phyloP scores from a whole-genome alignment of 2,888 invertebrate genomes.

The Sesia apiformis region DNA sequence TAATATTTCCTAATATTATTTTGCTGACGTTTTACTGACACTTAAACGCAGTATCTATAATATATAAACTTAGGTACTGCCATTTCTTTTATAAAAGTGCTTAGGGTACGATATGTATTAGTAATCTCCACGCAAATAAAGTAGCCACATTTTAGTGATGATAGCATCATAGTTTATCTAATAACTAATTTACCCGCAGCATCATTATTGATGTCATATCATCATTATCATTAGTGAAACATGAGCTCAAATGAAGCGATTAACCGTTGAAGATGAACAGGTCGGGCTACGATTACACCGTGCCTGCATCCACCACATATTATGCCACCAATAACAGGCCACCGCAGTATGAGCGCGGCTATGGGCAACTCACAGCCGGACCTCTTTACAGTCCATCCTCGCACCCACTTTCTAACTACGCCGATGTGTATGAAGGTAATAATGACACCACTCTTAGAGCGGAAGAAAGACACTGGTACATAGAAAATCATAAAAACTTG shows the following conservation, averaged over 20 bases:
- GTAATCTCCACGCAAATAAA: no score
- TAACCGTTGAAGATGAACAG: constrained; percentile 68
- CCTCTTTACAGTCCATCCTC: constrained; percentile 61
- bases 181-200: constrained; percentile 22
- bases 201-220: constrained; percentile 27
- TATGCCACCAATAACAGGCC: constrained; percentile 59
- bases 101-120: no score
- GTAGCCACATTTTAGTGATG: constrained; percentile 12
- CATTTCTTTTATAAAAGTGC: background rate
- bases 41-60: no score
- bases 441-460: constrained; percentile 69
- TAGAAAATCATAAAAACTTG: constrained; percentile 67
- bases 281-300: constrained; percentile 68
- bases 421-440: constrained; percentile 69
- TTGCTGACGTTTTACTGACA: no score
- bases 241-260: constrained; percentile 65
- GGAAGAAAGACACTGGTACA: constrained; percentile 69
- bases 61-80: background rate
- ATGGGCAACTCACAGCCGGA: constrained; percentile 54
- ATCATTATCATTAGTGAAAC: constrained; percentile 24
- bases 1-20: no score
- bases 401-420: constrained; percentile 64
- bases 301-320: constrained; percentile 63
- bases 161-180: constrained; percentile 34
- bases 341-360: constrained; percentile 63